These are phyloP conservation scores for Hydra vulgaris DNA, from an alignment of 30 jellyfish, hydroid and myxozoan genomes.

Conservation along the genomic window DNA sequence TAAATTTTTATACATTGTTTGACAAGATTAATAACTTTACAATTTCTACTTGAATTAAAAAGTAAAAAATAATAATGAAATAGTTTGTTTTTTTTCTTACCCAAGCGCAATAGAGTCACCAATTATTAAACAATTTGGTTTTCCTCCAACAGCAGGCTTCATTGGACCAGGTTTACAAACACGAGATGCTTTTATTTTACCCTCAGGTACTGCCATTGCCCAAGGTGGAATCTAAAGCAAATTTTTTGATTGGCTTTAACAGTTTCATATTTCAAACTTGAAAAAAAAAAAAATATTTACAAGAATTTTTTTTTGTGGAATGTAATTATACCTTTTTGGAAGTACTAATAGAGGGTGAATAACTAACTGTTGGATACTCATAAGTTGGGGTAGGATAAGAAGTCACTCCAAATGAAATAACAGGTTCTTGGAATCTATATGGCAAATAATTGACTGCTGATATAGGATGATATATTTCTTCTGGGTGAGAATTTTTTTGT, in stretches of 20 bases:
- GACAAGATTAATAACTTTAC: background rate
- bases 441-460: background rate
- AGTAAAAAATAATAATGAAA: background rate
- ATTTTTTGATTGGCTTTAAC: background rate
- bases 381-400: background rate
- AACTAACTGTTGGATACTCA: background rate
- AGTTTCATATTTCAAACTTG: too few species aligned
- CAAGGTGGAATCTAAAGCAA: slow-evolving; percentile 6
- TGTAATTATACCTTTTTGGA: background rate
- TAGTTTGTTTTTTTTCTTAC: slow-evolving; percentile 27
- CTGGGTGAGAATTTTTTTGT: background rate
- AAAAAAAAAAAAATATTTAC: too few species aligned
- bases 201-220: slow-evolving; percentile 24
- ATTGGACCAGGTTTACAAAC: slow-evolving; percentile 89
- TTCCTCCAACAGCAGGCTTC: slow-evolving; percentile 40
- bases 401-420: background rate
- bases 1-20: slow-evolving; percentile 11
- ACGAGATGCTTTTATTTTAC: slow-evolving; percentile 60
- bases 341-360: background rate
- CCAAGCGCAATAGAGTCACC: slow-evolving; percentile 90
- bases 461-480: background rate
- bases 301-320: too few species aligned
- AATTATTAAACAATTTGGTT: slow-evolving; percentile 74
- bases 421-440: background rate
- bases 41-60: background rate